Evolutionary conservation across 2,888 invertebrate species (phyloP), one percentile per base, ranked within the genome.

Genomic region (Pediacus dermestoides): DNA sequence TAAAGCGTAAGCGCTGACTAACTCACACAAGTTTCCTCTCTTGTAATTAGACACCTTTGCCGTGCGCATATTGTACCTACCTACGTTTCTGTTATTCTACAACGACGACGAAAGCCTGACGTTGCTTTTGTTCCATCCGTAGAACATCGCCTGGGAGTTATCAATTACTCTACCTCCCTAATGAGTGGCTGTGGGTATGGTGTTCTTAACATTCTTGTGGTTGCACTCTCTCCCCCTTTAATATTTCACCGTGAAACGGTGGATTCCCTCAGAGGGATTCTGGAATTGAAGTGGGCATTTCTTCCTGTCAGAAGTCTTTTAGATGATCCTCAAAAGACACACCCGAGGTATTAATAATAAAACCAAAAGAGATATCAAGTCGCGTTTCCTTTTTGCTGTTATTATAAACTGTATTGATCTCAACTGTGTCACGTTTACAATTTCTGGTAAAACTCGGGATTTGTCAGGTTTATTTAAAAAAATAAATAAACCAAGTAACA

Each of bases 171-270:
- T 34, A 28, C 30, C 33, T 39, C 30, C 36, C 36, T 44, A 39
- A 39, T 39, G 34, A 39, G 36, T 18, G 14, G 28, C 14, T 28
- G 8, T 10, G 28, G 12, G 13, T 28, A 4, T 25, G 28, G 4
- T 10, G 4, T 6, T 25, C 25, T 3, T 28, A 13, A 13, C 12
- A 28, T 28, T 28, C 28, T 28, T 28, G 12, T 3, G 28, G 28
- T 28, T 28, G 4, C 26, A 16, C 25, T 42, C 28, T n/a, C n/a
- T 31, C 12, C 39, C 27, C 32, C 30, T 39, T 43, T 31, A 36
- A 43, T 40, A 43, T 43, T 43, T 43, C 43, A 43, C 33, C 33
- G 26, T 22, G n/a, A n/a, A n/a, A n/a, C n/a, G n/a, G n/a, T n/a
- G n/a, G n/a, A n/a, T 21, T 28, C 16, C 10, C 12, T 30, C 39